A percentile compares a stretch with the other conserved stretches of the same genome.
These are phyloP conservation scores for Cervus canadensis DNA, from an alignment of 2,113 vertebrate species.

Conservation along the genomic window DNA sequence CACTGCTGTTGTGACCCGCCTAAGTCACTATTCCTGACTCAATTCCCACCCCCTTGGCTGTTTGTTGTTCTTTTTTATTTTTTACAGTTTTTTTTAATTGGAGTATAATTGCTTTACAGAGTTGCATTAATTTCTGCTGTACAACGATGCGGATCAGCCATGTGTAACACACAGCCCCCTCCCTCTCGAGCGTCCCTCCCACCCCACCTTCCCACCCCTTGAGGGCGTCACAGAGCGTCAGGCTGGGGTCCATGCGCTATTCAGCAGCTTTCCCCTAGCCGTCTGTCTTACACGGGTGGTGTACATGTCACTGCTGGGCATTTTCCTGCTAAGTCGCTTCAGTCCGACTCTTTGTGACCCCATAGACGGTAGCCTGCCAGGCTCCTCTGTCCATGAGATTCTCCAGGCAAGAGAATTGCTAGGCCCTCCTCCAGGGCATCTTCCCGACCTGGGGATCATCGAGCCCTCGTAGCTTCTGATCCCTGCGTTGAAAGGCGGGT, in stretches of 20 bases:
- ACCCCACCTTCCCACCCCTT: neutral
- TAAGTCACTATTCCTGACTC: neutral
- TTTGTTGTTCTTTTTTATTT: neutral
- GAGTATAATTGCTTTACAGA: neutral
- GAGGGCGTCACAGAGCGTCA: neutral
- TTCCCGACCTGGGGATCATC: accelerated
- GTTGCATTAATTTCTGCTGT: neutral
- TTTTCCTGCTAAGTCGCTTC: accelerated
- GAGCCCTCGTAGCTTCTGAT: neutral
- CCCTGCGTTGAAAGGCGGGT: neutral
- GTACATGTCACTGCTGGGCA: neutral
- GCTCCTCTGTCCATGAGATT: neutral
- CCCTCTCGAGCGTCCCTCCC: neutral
- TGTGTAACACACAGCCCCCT: neutral
- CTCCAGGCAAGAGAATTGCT: neutral
- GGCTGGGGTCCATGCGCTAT: neutral
- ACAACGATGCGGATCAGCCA: neutral
- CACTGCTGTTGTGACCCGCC: accelerated
- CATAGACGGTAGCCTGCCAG: neutral
- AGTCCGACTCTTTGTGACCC: neutral
- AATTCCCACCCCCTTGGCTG: neutral
- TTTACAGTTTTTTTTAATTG: neutral
- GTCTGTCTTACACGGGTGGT: neutral
- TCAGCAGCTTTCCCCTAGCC: neutral
- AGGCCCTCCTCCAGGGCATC: neutral